Conservation (phyloP, 2,797 vertebrate genomes). For the Hydrocynus forskahlii region DNA sequence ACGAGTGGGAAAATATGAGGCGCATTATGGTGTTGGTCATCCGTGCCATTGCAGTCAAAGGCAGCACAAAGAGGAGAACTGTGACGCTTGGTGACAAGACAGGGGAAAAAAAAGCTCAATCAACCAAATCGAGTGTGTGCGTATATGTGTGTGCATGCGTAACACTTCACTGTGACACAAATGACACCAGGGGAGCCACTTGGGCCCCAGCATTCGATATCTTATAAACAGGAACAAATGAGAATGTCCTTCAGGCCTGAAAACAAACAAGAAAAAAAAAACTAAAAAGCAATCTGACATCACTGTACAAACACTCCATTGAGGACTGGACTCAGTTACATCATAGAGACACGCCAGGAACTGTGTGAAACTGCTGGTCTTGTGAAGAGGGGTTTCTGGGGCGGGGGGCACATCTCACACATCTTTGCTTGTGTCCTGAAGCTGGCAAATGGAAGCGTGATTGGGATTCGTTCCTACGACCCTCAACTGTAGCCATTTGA, state of each 20-base stretch:
- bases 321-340: conserved; percentile 42
- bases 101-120: conserved; percentile 49
- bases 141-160: conserved; percentile 31
- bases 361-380: conserved; percentile 56
- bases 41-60: conserved; percentile 77
- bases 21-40: conserved; percentile 72
- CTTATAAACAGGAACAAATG: conserved; percentile 58
- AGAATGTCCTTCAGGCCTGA: conserved; percentile 49
- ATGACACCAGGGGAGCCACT: conserved; percentile 53
- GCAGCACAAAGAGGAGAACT: conserved; percentile 70
- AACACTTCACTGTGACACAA: conserved; percentile 47
- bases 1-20: conserved; percentile 71
- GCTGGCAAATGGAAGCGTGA: conserved; percentile 27
- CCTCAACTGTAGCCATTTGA: conserved; percentile 23
- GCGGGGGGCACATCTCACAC: conserved; percentile 35
- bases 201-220: conserved; percentile 56
- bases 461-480: conserved; percentile 35
- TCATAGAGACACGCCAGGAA: conserved; percentile 49
- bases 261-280: conserved; percentile 7
- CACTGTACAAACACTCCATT: conserved; percentile 52
- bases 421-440: conserved; percentile 39
- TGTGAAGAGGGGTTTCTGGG: conserved; percentile 14
- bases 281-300: conserved; percentile 51
- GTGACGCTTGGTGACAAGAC: conserved; percentile 44
- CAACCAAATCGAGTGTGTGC: conserved; percentile 41